A percentile compares a stretch with the other conserved stretches of the same genome.
These are phyloP conservation scores for Glyphotaelius pellucidus DNA, from an alignment of 2,888 invertebrate genomes.

Conservation along the genomic window DNA sequence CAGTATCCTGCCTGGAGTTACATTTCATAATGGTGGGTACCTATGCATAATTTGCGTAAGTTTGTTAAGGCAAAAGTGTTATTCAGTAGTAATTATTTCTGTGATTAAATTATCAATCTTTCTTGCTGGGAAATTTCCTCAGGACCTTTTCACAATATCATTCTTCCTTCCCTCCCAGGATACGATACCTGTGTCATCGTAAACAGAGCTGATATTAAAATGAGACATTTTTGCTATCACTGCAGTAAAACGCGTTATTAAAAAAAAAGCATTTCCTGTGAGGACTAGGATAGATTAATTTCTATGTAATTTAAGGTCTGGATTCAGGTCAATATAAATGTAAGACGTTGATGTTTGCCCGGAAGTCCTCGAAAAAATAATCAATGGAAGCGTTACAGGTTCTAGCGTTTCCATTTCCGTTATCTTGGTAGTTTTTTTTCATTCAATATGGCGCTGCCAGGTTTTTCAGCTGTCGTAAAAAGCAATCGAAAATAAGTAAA, in stretches of 20 bases:
- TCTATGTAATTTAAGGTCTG: neutral
- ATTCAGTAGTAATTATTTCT: neutral
- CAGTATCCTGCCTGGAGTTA: neutral
- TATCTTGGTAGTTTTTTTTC: neutral
- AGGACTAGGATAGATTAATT: neutral
- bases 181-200: neutral
- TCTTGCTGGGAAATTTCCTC: neutral
- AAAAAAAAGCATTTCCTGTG: neutral
- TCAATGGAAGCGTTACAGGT: slow-evolving; percentile 27
- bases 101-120: neutral
- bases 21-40: neutral
- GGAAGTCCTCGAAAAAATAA: slow-evolving; percentile 9
- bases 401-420: slow-evolving; percentile 22
- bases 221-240: neutral
- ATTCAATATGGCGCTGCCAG: slow-evolving; percentile 16
- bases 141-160: neutral
- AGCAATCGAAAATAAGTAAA: neutral
- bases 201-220: neutral
- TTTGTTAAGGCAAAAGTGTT: too few species aligned
- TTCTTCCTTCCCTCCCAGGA: neutral
- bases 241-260: neutral
- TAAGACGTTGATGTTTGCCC: slow-evolving; percentile 25
- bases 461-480: slow-evolving; percentile 8
- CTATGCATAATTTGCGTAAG: too few species aligned
- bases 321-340: slow-evolving; percentile 3